Evolutionary conservation across 2,888 invertebrate genomes (phyloP).

Genomic region (Papilio demoleus): DNA sequence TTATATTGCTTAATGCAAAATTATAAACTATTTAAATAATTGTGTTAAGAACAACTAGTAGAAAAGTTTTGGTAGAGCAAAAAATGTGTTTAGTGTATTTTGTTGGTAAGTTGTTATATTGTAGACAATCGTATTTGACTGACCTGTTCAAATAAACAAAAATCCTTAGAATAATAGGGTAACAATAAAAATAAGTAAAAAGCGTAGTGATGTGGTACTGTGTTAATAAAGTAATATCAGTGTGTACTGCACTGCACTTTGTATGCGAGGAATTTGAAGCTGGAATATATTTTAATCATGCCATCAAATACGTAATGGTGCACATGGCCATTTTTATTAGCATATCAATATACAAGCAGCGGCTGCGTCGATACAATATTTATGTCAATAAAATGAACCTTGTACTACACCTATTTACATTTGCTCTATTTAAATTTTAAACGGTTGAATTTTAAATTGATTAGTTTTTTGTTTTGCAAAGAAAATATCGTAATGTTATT

Average conservation of each 20-base stretch:
- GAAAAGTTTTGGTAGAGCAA: no score
- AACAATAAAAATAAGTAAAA: no score
- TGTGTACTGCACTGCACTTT: neutral
- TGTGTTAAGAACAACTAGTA: no score
- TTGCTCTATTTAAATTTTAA: constrained; percentile 11
- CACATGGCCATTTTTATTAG: constrained; percentile 29
- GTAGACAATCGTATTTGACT: no score
- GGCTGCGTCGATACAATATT: constrained; percentile 11
- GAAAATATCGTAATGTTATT: no score
- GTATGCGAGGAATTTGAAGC: constrained; percentile 14
- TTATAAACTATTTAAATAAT: no score
- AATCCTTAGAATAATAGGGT: no score
- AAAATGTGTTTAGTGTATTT: no score
- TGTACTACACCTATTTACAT: neutral
- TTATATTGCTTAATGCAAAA: no score
- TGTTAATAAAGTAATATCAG: constrained; percentile 1
- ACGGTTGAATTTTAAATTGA: neutral
- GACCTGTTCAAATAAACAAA: no score
- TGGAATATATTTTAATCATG: constrained; percentile 16
- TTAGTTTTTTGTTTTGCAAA: neutral
- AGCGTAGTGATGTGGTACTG: no score
- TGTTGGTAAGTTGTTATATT: no score
- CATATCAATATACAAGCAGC: constrained; percentile 3
- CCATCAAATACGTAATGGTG: constrained; percentile 17
- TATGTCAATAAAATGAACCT: constrained; percentile 2